Conservation (phyloP, 2,797 vertebrate species). For the Sebastes melanostomus region DNA sequence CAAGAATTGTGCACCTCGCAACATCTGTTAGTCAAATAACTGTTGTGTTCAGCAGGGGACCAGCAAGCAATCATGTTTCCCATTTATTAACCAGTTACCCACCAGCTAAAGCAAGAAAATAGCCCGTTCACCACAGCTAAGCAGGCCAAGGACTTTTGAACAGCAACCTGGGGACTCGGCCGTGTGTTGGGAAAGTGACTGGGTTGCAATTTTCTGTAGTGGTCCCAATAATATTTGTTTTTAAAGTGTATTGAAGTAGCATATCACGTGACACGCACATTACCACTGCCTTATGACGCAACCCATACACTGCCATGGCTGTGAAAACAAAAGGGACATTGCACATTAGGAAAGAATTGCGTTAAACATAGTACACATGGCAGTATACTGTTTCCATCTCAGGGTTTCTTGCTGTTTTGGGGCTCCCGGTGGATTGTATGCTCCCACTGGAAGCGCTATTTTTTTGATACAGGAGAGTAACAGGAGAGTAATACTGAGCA, state of each 20-base stretch:
- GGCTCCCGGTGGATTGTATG: background rate
- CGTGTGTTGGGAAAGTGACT: conserved; percentile 2
- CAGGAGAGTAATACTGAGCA: background rate
- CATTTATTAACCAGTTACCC: conserved; percentile 8
- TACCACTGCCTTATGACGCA: background rate
- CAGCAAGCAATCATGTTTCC: conserved; percentile 1
- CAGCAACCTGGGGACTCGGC: conserved; percentile 4
- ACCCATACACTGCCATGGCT: background rate
- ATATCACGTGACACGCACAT: background rate
- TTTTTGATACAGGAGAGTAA: background rate
- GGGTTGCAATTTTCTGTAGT: background rate
- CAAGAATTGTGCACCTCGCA: background rate
- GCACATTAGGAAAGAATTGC: background rate
- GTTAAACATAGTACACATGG: background rate
- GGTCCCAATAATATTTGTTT: background rate
- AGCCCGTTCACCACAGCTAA: conserved; percentile 14
- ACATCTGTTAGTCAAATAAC: conserved; percentile 2
- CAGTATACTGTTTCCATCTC: background rate
- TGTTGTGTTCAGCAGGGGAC: background rate
- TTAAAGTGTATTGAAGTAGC: background rate
- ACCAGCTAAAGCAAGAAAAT: conserved; percentile 11
- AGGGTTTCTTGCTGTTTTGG: background rate
- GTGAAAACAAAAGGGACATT: background rate
- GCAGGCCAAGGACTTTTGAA: conserved; percentile 11
- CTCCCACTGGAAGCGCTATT: background rate